Evolutionary conservation across 64 coral and sea anemone genomes (phyloP).

Genomic region (Platygyra sinensis): DNA sequence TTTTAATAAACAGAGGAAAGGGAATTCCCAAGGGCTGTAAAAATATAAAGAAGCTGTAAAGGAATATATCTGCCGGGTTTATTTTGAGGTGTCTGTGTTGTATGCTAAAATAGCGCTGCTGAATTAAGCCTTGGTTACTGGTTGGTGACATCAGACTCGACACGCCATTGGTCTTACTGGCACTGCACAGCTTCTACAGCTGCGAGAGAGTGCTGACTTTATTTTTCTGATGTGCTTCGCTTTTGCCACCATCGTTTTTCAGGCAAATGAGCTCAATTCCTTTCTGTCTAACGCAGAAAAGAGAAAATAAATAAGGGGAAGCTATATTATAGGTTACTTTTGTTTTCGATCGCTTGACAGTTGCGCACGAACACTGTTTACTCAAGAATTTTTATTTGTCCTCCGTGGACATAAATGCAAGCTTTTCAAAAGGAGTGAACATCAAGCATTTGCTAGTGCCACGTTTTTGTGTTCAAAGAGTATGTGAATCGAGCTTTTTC

Average conservation of each 20-base stretch:
- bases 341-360: not conserved
- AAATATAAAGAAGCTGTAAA: not conserved
- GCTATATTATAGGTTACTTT: not conserved
- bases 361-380: not conserved
- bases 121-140: not conserved
- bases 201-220: too few species aligned
- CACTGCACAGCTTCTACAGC: too few species aligned
- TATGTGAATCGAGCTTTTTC: too few species aligned
- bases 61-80: not conserved
- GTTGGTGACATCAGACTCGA: not conserved
- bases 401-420: not conserved
- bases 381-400: not conserved
- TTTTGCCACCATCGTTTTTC: too few species aligned
- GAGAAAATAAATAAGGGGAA: not conserved
- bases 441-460: not conserved
- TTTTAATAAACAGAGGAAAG: not conserved
- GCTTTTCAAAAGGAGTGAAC: not conserved
- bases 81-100: not conserved
- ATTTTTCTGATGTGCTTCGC: too few species aligned
- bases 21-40: not conserved
- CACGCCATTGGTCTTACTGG: not conserved
- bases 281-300: not conserved
- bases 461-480: too few species aligned
- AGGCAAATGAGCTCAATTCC: not conserved
- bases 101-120: not conserved